A percentile compares a stretch with the other conserved stretches of the same genome.
These are phyloP conservation scores for Chionis minor DNA, from an alignment of 2,113 vertebrate genomes.

Conservation along the genomic window DNA sequence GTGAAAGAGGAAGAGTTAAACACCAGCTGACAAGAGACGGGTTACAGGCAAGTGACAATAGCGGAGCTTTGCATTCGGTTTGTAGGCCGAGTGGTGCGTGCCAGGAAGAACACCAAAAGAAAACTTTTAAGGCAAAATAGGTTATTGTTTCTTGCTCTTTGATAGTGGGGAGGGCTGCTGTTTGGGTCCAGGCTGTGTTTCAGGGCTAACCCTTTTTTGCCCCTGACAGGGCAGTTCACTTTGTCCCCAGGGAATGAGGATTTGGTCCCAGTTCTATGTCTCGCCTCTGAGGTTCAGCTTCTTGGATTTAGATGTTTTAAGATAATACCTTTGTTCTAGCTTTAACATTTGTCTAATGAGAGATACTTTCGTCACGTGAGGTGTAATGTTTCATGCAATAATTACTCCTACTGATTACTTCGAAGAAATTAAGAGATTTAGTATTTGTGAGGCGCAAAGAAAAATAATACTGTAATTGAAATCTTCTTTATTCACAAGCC, in stretches of 20 bases:
- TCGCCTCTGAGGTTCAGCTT: neutral
- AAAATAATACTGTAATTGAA: slow-evolving; percentile 27
- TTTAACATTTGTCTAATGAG: neutral
- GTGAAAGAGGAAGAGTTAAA: neutral
- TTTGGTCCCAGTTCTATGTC: neutral
- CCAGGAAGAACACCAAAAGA: neutral
- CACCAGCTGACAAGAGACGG: neutral
- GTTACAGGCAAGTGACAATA: neutral
- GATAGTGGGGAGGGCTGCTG: neutral
- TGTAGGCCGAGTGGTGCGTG: neutral
- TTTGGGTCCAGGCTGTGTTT: neutral
- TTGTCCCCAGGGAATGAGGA: neutral
- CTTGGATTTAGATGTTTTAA: slow-evolving; percentile 18
- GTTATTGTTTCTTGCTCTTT: neutral
- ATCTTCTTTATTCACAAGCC: slow-evolving; percentile 59
- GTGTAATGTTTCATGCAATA: neutral
- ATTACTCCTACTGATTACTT: neutral
- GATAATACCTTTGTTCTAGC: neutral
- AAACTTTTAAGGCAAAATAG: slow-evolving; percentile 18
- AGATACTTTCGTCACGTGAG: slow-evolving; percentile 3
- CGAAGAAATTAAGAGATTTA: neutral
- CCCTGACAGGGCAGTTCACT: neutral
- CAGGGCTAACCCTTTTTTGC: neutral
- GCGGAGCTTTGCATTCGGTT: neutral
- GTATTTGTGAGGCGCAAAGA: slow-evolving; percentile 23